A percentile compares a stretch with the other conserved stretches of the same genome.
phyloP scores from a whole-genome alignment of 2,888 invertebrate genomes.

The Caenorhabditis japonica region DNA sequence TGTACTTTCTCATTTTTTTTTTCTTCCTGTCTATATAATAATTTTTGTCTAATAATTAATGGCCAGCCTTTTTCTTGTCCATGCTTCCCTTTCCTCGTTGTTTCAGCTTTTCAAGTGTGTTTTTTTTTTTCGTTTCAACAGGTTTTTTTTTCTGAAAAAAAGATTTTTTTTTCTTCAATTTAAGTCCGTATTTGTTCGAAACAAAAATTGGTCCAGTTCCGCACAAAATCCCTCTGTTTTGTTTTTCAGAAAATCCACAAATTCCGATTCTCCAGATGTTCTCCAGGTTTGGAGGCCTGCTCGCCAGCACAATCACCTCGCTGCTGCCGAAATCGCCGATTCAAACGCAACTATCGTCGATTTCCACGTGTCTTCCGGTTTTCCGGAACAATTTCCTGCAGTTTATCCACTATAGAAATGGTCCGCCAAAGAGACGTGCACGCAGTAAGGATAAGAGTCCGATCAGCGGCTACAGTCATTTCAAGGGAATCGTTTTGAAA shows the following conservation, averaged over 20 bases:
- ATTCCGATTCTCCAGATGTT: constrained; percentile 52
- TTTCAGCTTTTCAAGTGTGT: not conserved
- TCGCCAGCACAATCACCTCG: constrained; percentile 27
- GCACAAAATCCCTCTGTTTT: not conserved
- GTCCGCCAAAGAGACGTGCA: constrained; percentile 66
- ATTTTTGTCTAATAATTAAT: too few relatives aligned
- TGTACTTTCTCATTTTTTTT: too few relatives aligned
- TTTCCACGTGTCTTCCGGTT: constrained; percentile 27
- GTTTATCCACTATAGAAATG: constrained; percentile 69
- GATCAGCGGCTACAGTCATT: constrained; percentile 69
- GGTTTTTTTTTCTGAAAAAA: too few relatives aligned
- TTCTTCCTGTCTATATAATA: too few relatives aligned
- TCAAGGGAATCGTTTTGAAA: constrained; percentile 75
- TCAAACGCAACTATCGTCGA: constrained; percentile 14
- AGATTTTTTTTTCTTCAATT: too few relatives aligned
- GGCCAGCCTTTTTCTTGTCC: constrained; percentile 32
- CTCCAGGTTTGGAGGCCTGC: constrained; percentile 34
- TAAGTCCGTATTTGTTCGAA: not conserved
- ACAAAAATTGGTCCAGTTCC: constrained; percentile 3
- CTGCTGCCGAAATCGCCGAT: constrained; percentile 2
- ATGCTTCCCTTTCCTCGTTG: not conserved
- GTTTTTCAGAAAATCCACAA: too few relatives aligned
- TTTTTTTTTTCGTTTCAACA: not conserved
- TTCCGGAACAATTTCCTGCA: constrained; percentile 48
- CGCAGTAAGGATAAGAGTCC: constrained; percentile 70